Percentiles rank a stretch among this genome's conserved stretches.
Evolutionary conservation across 2,888 invertebrate species (phyloP).

Genomic region (Pollenia griseotomentosa): DNA sequence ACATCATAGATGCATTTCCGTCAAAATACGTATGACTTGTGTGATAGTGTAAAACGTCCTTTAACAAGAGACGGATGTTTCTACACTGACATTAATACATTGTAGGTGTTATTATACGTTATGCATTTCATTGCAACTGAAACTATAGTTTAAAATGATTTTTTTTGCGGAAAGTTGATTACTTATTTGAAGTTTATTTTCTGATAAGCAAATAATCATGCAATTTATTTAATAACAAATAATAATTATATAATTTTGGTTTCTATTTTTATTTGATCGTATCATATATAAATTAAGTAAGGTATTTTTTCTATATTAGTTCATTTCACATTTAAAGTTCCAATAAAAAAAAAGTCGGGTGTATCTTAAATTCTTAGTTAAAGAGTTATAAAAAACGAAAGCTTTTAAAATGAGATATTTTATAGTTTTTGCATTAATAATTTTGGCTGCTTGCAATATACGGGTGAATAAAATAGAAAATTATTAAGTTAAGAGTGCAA

Average conservation of each 20-base stretch:
- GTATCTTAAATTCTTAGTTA: not conserved
- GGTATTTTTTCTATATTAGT: constrained; percentile 8
- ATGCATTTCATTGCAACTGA: too few species aligned
- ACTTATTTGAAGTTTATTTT: constrained; percentile 48
- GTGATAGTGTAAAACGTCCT: too few species aligned
- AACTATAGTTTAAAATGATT: too few species aligned
- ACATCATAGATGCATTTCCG: too few species aligned
- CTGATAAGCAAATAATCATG: constrained; percentile 50
- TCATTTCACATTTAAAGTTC: constrained; percentile 43
- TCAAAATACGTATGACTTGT: too few species aligned
- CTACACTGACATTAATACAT: too few species aligned
- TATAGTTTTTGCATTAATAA: constrained; percentile 52
- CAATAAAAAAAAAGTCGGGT: constrained; percentile 32
- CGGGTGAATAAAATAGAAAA: constrained; percentile 61
- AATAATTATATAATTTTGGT: constrained; percentile 24
- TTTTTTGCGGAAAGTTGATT: constrained; percentile 48
- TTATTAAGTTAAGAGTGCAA: not conserved
- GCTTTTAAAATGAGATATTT: constrained; percentile 62
- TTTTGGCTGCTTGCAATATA: constrained; percentile 40
- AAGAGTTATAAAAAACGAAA: constrained; percentile 17
- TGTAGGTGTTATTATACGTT: too few species aligned
- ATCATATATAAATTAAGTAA: constrained; percentile 59
- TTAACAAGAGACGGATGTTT: too few species aligned
- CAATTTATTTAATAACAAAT: constrained; percentile 48
- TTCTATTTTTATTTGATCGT: constrained; percentile 12